phyloP scores from a whole-genome alignment of 2,113 vertebrate genomes.

The Serinus canaria region DNA sequence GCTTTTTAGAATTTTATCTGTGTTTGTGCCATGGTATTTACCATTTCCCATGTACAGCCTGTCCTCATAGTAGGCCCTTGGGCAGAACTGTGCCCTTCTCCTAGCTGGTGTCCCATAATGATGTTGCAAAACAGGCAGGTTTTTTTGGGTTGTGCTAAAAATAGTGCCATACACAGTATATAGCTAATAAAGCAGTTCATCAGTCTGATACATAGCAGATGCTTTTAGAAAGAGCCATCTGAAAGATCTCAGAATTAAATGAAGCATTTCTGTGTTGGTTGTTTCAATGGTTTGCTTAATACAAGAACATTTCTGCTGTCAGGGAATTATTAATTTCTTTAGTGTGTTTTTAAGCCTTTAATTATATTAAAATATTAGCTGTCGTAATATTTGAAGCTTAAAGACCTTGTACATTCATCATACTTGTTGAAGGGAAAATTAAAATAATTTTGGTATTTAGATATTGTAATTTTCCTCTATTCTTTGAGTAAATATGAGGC shows the following conservation, averaged over 20 bases:
- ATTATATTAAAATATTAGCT: constrained; percentile 71
- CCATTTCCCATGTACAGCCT: not conserved
- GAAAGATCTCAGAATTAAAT: constrained; percentile 42
- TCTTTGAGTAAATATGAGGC: constrained; percentile 36
- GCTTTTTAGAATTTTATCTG: not conserved
- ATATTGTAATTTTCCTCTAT: constrained; percentile 11
- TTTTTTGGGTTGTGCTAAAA: not conserved
- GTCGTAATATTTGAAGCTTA: constrained; percentile 59
- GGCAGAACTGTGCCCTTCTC: not conserved
- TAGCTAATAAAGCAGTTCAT: not conserved
- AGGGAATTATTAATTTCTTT: constrained; percentile 59
- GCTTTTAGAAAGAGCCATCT: constrained; percentile 8
- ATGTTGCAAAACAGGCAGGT: not conserved
- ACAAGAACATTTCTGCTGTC: constrained; percentile 44
- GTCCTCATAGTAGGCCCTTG: not conserved
- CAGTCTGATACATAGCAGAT: constrained; percentile 20
- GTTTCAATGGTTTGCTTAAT: constrained; percentile 20
- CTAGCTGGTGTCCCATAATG: not conserved
- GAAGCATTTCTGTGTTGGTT: constrained; percentile 13
- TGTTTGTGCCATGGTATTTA: not conserved
- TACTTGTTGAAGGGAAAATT: constrained; percentile 49
- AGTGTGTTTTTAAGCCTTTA: constrained; percentile 56
- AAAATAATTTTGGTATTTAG: constrained; percentile 41
- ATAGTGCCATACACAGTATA: not conserved
- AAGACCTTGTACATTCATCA: constrained; percentile 46